Percentiles rank a stretch among this genome's conserved stretches.
These are phyloP conservation scores for Enteromius mattozi DNA, from an alignment of 2,797 vertebrate genomes.

Conservation along the genomic window DNA sequence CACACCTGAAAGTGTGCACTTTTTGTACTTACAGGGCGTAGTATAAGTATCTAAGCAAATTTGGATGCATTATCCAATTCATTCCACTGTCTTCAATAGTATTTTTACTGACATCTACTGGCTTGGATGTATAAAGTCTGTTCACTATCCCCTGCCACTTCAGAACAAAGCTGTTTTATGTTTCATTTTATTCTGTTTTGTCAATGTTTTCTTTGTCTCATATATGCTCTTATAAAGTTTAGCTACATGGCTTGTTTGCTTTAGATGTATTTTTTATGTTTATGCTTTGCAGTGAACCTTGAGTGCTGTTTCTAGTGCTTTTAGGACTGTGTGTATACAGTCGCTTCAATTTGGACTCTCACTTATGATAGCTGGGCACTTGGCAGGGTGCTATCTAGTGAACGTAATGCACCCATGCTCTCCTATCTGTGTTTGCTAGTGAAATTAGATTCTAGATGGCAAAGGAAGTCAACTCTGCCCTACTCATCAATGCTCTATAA, in stretches of 20 bases:
- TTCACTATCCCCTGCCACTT: background rate
- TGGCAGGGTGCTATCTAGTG: background rate
- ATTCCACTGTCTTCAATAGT: background rate
- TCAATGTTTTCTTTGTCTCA: background rate
- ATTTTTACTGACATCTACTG: background rate
- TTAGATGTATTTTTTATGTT: background rate
- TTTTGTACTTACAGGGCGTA: background rate
- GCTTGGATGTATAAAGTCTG: background rate
- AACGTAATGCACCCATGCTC: background rate
- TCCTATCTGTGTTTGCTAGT: constrained; percentile 16
- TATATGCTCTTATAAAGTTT: background rate
- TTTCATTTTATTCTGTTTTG: background rate
- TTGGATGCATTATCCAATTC: background rate
- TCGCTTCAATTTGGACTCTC: background rate
- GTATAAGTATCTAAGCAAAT: background rate
- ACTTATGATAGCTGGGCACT: background rate
- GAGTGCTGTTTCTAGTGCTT: background rate
- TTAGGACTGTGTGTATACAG: background rate
- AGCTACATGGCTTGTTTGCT: background rate
- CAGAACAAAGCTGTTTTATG: background rate
- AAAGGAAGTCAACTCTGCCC: constrained; percentile 12
- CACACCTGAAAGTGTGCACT: background rate
- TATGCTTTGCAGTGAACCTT: background rate
- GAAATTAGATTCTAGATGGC: constrained; percentile 10
- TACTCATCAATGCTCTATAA: constrained; percentile 63